A percentile compares a stretch with the other conserved stretches of the same genome.
Evolutionary conservation across 2,797 vertebrate species (phyloP).

Genomic region (Anomalospiza imberbis): DNA sequence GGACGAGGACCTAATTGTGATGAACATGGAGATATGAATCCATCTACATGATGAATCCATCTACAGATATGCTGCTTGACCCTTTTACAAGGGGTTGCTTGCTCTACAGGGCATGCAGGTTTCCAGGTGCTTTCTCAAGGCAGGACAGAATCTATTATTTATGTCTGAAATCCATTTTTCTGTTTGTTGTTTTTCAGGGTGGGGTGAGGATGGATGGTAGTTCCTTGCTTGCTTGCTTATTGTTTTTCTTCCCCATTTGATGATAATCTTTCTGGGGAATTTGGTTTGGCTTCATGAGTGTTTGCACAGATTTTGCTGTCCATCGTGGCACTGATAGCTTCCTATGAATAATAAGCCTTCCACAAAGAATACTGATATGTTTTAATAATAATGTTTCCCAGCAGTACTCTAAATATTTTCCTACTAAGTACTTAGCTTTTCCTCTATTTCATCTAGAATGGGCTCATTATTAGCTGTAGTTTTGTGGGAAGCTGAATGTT

Average conservation of each 20-base stretch:
- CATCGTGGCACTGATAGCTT: not conserved
- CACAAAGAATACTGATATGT: not conserved
- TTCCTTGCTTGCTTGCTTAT: not conserved
- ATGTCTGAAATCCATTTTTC: not conserved
- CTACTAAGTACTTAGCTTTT: not conserved
- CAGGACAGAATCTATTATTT: not conserved
- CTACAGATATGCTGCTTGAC: not conserved
- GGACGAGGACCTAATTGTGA: not conserved
- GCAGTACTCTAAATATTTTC: not conserved
- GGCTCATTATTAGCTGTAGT: not conserved
- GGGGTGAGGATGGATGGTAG: not conserved
- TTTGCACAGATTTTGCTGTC: not conserved
- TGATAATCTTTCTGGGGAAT: not conserved
- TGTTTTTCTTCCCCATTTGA: not conserved
- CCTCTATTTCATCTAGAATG: not conserved
- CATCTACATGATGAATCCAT: not conserved
- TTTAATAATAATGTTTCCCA: not conserved
- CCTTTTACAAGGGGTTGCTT: not conserved
- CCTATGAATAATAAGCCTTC: not conserved
- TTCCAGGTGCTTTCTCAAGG: not conserved
- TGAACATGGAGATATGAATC: not conserved
- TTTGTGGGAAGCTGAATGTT: not conserved
- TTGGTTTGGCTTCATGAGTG: not conserved
- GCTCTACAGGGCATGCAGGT: not conserved
- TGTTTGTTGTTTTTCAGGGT: not conserved